Conservation (phyloP, 2,113 vertebrate species). For the Cephalopholis sonnerati region DNA sequence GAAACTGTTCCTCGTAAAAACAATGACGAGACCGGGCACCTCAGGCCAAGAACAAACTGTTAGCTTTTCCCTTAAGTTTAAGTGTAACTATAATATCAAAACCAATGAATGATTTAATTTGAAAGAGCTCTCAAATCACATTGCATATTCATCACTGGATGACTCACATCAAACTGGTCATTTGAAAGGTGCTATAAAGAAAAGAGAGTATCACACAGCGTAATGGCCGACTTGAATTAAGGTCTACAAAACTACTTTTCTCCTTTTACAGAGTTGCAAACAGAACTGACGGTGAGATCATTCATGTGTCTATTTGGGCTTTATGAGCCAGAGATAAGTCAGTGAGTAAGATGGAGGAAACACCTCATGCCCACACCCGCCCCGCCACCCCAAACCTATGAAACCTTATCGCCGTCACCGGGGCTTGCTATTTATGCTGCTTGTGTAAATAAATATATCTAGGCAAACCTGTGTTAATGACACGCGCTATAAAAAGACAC, state of each 20-base stretch:
- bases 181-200: conserved; percentile 42
- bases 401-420: conserved; percentile 78
- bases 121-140: conserved; percentile 26
- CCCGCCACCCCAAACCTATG: conserved; percentile 67
- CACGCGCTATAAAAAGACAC: conserved; percentile 84
- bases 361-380: conserved; percentile 47
- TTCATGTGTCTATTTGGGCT: conserved; percentile 74
- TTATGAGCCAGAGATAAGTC: conserved; percentile 70
- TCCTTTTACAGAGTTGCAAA: conserved; percentile 42
- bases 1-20: conserved; percentile 15
- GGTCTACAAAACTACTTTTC: conserved; percentile 9
- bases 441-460: conserved; percentile 89
- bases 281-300: conserved; percentile 45
- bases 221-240: not conserved
- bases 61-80: conserved; percentile 45
- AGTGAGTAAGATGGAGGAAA: conserved; percentile 63
- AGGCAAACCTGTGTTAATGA: conserved; percentile 85
- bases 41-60: conserved; percentile 45
- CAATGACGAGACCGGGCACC: conserved; percentile 11
- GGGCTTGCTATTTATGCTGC: conserved; percentile 84
- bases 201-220: conserved; percentile 1
- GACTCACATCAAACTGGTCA: conserved; percentile 36
- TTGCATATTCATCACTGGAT: conserved; percentile 23
- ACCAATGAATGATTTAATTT: conserved; percentile 46
- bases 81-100: conserved; percentile 30